Conservation (phyloP, 2,797 vertebrate species). For the Notolepis coatsorum region DNA sequence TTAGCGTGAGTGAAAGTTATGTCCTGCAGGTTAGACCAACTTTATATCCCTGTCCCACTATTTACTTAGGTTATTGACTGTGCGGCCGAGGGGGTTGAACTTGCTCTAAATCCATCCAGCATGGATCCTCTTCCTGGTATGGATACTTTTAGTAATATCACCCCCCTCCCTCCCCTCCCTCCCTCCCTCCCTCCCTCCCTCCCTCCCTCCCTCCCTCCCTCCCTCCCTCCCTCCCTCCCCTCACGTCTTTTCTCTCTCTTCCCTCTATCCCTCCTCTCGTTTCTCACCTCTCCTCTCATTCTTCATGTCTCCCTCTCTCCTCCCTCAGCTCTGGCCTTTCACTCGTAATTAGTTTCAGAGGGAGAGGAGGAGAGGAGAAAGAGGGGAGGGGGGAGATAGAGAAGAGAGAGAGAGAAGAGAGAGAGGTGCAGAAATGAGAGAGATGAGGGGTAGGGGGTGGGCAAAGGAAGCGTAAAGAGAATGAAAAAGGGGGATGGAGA, state of each 20-base stretch:
- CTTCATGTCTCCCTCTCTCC: conserved; percentile 51
- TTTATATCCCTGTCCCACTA: too few species aligned
- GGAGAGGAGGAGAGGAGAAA: conserved; percentile 72
- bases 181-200: neutral
- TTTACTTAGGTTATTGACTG: too few species aligned
- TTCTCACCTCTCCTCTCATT: conserved; percentile 60
- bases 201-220: neutral
- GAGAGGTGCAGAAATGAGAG: conserved; percentile 68
- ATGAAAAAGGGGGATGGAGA: neutral
- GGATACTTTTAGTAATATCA: neutral
- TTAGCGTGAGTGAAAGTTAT: too few species aligned
- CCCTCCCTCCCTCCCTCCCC: conserved; percentile 4
- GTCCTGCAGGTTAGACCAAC: too few species aligned
- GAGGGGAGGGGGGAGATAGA: neutral
- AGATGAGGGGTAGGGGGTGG: conserved; percentile 63
- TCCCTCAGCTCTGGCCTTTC: conserved; percentile 80
- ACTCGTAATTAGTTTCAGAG: conserved; percentile 93
- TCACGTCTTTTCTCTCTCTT: neutral
- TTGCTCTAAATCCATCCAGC: neutral
- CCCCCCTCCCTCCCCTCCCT: too few species aligned
- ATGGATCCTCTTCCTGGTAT: neutral
- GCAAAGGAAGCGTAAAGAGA: neutral
- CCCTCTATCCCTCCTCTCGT: conserved; percentile 28
- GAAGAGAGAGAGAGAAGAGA: too few species aligned
- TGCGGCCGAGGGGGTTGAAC: neutral